These are phyloP conservation scores for Cheilosia soror DNA, from an alignment of 2,888 invertebrate genomes.

Conservation along the genomic window DNA sequence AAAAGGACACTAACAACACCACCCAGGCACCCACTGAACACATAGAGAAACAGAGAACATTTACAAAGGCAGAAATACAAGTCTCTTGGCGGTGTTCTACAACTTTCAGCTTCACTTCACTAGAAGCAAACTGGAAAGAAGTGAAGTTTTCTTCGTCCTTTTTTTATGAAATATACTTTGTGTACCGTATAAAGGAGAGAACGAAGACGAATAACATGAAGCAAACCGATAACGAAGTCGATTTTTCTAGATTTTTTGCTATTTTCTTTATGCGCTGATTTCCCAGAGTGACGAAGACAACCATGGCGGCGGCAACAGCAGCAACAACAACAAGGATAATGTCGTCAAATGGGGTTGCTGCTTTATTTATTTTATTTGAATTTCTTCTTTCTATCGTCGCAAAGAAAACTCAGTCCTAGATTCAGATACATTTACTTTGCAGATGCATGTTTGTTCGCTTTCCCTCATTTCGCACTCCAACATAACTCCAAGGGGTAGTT, in stretches of 20 bases:
- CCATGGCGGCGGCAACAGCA: neutral
- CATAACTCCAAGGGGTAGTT: conserved; percentile 42
- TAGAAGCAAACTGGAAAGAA: conserved; percentile 40
- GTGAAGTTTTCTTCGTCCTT: conserved; percentile 20
- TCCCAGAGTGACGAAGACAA: conserved; percentile 56
- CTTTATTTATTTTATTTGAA: conserved; percentile 72
- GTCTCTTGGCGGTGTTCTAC: conserved; percentile 70
- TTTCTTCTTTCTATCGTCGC: conserved; percentile 39
- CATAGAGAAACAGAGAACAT: conserved; percentile 30
- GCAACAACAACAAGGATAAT: conserved; percentile 51
- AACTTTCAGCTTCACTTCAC: conserved; percentile 72
- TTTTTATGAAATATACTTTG: conserved; percentile 44
- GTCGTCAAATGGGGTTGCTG: conserved; percentile 74
- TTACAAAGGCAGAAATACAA: conserved; percentile 56
- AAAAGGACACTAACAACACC: conserved; percentile 48
- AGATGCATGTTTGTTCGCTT: conserved; percentile 43
- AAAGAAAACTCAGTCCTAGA: conserved; percentile 19
- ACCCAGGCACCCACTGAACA: conserved; percentile 1
- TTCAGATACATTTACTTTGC: conserved; percentile 52
- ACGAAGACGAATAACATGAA: conserved; percentile 62
- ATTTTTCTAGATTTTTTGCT: conserved; percentile 70
- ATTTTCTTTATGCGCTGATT: conserved; percentile 62
- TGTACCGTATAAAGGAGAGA: conserved; percentile 35
- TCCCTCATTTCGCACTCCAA: conserved; percentile 32
- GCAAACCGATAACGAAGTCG: conserved; percentile 61